A percentile compares a stretch with the other conserved stretches of the same genome.
Conservation (phyloP, 1,140 invertebrate genomes). For the Trichonephila clavata region DNA sequence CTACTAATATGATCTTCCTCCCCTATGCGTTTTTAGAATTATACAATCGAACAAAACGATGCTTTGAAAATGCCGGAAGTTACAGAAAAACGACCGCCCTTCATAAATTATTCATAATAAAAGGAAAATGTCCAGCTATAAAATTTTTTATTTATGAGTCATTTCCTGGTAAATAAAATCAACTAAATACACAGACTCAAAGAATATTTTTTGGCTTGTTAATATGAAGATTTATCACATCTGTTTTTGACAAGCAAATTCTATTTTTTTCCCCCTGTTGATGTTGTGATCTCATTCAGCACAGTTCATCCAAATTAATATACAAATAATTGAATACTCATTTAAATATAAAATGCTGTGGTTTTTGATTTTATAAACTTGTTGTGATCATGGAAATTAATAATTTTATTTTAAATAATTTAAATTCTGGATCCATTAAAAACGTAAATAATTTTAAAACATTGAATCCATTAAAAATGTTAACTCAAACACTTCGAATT, state of each 20-base stretch:
- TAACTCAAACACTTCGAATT: no score
- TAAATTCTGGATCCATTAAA: no score
- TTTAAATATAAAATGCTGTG: no score
- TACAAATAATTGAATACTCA: no score
- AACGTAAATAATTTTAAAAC: no score
- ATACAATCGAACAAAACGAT: background rate
- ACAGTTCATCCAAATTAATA: no score
- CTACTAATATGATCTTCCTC: background rate
- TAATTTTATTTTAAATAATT: no score
- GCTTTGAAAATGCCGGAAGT: conserved; percentile 43
- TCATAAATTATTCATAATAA: conserved; percentile 43
- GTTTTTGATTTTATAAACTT: no score
- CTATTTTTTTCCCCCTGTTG: no score
- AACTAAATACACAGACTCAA: background rate
- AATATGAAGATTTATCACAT: background rate
- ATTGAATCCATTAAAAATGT: no score
- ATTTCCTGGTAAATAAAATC: background rate
- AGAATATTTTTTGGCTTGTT: background rate
- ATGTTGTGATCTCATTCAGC: no score
- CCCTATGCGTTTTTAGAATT: background rate
- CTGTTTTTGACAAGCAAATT: background rate
- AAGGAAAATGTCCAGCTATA: background rate
- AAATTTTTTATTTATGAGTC: background rate
- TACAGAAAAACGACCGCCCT: conserved; percentile 20
- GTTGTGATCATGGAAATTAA: no score